Conservation (phyloP, 2,113 vertebrate species). For the Larimichthys polyactis region DNA sequence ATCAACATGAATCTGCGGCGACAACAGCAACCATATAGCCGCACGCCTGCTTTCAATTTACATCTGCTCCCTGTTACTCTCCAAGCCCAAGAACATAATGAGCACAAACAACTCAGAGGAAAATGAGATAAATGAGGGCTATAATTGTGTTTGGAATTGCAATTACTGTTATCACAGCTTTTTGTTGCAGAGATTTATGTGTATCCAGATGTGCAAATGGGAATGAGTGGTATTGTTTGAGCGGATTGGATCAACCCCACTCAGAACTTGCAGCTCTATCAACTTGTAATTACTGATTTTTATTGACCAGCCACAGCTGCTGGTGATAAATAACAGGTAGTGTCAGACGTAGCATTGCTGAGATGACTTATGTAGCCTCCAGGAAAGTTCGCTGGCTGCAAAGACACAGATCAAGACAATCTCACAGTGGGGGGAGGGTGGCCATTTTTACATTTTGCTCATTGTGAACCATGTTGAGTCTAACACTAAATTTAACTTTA, state of each 20-base stretch:
- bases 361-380: slow-evolving; percentile 13
- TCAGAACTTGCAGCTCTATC: slow-evolving; percentile 32
- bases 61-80: slow-evolving; percentile 60
- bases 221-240: slow-evolving; percentile 63
- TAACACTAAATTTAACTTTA: neutral
- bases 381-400: neutral
- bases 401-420: neutral
- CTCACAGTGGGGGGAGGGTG: neutral
- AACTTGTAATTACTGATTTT: slow-evolving; percentile 58
- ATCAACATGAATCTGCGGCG: slow-evolving; percentile 45
- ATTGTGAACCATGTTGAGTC: too few relatives aligned
- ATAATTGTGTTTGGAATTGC: slow-evolving; percentile 76
- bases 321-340: slow-evolving; percentile 35
- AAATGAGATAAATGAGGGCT: slow-evolving; percentile 72
- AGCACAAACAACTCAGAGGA: slow-evolving; percentile 69
- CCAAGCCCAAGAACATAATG: slow-evolving; percentile 57
- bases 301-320: slow-evolving; percentile 50
- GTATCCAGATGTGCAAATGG: slow-evolving; percentile 66
- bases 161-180: slow-evolving; percentile 69
- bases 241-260: slow-evolving; percentile 38
- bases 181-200: slow-evolving; percentile 63
- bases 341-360: neutral
- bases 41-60: slow-evolving; percentile 63
- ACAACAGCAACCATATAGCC: slow-evolving; percentile 49
- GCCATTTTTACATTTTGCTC: neutral